Base-by-base conservation (phyloP, 2,888 invertebrate species). In the Drosophila koepferae region DNA sequence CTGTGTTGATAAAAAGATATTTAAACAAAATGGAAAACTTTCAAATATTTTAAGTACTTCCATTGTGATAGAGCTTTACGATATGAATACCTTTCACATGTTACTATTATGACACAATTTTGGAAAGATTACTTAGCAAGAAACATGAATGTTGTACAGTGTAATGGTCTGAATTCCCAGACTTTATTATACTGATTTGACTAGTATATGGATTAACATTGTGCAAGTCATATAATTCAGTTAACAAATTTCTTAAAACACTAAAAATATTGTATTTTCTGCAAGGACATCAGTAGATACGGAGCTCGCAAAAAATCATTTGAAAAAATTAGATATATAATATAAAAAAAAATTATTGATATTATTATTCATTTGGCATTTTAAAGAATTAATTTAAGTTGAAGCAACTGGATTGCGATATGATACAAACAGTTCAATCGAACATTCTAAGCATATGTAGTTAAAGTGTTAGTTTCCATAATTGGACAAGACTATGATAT, bases 331-430 rank as follows among this genome's bases (percentile, higher is more conserved):
- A 49, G n/a, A 31, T 18, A 12, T 5, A 34, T n/a, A 9, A 31
- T 31, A 20, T 20, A 20, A 20, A 20, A 20, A n/a, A 20, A 20
- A 38, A 8, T 20, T 38, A 38, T 53, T 28, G 28, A 28, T 53
- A 10, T 53, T n/a, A 31, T 53, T 44, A n/a, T 44, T 18, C 12
- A 34, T 40, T 65, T 53, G 14, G 20, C 65, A 38, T 20, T 44
- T 38, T 28, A 28, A 66, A 66, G 53, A 66, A 38, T 54, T 66
- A 54, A 65, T 31, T 18, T 66, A 64, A 38, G 63, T 51, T 28
- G 5, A 28, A 28, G 28, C 28, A 28, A 28, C 28, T 28, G 6
- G 28, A 28, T 65, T 51, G 41, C 23, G 28, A 16, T 28, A 28
- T 28, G 28, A 28, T 28, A 28, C 7, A 28, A 12, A n/a, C 23